phyloP scores from a whole-genome alignment of 2,797 vertebrate genomes.

The Glossophaga mutica region DNA sequence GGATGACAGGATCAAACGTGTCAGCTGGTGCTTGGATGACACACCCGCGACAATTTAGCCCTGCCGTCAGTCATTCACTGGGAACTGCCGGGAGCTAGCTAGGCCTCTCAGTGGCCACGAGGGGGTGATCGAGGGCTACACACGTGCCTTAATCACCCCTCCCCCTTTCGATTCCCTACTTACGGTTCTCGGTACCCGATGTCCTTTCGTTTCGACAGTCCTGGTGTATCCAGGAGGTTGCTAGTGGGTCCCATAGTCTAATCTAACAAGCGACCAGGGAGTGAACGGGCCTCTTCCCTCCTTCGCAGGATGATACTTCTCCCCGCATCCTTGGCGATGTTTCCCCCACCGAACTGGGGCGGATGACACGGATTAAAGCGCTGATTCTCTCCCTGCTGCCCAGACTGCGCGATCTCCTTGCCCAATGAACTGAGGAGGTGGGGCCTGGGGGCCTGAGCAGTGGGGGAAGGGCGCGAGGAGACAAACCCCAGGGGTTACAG shows the following conservation, averaged over 20 bases:
- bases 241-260: neutral
- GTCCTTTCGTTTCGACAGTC: neutral
- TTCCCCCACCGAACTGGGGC: neutral
- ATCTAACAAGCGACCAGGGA: neutral
- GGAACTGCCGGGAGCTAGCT: neutral
- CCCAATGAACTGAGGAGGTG: neutral
- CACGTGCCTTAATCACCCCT: neutral
- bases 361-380: neutral
- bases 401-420: too few species aligned
- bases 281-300: neutral
- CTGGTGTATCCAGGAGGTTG: neutral
- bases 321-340: neutral
- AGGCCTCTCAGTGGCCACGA: conserved; percentile 34
- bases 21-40: neutral
- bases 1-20: neutral
- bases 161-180: neutral
- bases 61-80: neutral
- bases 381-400: neutral
- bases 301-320: neutral
- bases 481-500: neutral
- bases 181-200: neutral
- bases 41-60: neutral
- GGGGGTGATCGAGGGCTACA: conserved; percentile 11
- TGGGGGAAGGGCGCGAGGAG: neutral
- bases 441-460: neutral